phyloP scores from a whole-genome alignment of 2,888 invertebrate species.

The Metellina segmentata region DNA sequence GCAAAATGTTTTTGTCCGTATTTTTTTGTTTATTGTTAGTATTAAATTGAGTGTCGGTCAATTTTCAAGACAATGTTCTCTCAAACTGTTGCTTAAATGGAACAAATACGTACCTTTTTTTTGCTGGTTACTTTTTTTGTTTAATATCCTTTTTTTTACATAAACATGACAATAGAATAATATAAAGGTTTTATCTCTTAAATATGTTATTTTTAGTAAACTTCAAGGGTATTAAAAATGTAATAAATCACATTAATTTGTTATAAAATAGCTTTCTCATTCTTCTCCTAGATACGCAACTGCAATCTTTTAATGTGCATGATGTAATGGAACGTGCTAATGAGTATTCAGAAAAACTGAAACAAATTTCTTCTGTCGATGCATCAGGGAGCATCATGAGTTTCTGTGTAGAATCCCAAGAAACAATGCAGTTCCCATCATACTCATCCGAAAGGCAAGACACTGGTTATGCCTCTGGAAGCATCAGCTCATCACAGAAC shows the following conservation, averaged over 20 bases:
- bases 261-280: background rate
- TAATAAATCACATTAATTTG: background rate
- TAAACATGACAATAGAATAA: too few relatives aligned
- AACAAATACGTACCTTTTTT: too few relatives aligned
- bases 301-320: background rate
- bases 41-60: too few relatives aligned
- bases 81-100: too few relatives aligned
- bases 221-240: background rate
- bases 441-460: constrained; percentile 60
- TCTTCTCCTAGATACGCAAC: constrained; percentile 25
- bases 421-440: constrained; percentile 40
- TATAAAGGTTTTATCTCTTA: too few relatives aligned
- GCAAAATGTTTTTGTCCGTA: too few relatives aligned
- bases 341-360: background rate
- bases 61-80: too few relatives aligned
- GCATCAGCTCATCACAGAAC: constrained; percentile 53
- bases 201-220: background rate
- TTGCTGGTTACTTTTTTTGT: too few relatives aligned
- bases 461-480: constrained; percentile 69
- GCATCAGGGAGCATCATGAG: constrained; percentile 42
- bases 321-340: constrained; percentile 1
- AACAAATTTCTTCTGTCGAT: background rate
- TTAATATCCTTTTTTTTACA: too few relatives aligned
- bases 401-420: constrained; percentile 62
- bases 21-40: too few relatives aligned